phyloP scores from a whole-genome alignment of 1,140 invertebrate species.

The Procambarus clarkii region DNA sequence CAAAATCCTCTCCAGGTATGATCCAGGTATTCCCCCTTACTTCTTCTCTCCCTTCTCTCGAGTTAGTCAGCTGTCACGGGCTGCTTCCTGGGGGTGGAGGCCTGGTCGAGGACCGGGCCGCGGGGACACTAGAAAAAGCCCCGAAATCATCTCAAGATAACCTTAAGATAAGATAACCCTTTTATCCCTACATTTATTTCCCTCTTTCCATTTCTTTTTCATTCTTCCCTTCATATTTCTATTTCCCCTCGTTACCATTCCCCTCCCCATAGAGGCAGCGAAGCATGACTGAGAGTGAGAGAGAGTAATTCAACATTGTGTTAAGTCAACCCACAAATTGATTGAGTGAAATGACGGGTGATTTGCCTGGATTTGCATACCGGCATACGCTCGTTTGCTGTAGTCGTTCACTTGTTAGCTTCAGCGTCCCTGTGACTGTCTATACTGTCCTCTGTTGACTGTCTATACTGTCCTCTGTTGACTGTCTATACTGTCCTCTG shows the following conservation, averaged over 20 bases:
- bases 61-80: too few species aligned
- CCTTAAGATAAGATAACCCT: neutral
- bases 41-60: neutral
- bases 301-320: neutral
- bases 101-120: too few species aligned
- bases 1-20: too few species aligned
- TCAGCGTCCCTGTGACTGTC: too few species aligned
- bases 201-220: neutral
- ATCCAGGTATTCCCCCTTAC: neutral
- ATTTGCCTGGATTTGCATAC: neutral
- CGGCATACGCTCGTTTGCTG: neutral
- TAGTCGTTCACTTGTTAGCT: too few species aligned
- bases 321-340: slow-evolving; percentile 3
- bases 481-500: too few species aligned
- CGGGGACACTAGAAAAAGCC: too few species aligned
- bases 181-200: neutral
- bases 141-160: too few species aligned
- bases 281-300: neutral
- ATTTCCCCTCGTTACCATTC: neutral
- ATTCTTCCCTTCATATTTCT: neutral
- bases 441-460: too few species aligned
- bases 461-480: too few species aligned
- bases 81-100: too few species aligned
- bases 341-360: neutral
- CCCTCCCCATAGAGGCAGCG: neutral